Evolutionary conservation across 2,888 invertebrate species (phyloP), one percentile per base, ranked within the genome.

Genomic region (Brachycybe producta): DNA sequence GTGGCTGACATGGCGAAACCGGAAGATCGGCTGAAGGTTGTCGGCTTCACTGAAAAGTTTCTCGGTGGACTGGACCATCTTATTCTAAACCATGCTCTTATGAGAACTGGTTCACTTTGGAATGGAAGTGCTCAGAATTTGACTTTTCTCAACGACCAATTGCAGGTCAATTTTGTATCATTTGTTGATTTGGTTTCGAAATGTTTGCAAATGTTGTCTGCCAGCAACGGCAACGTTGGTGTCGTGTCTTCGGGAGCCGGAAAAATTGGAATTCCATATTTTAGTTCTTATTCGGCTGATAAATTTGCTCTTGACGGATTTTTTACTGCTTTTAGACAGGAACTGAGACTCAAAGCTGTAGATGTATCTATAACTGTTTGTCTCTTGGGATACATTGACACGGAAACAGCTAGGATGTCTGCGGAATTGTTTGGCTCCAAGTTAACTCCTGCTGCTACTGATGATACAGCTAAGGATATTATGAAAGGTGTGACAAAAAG

Each of bases 171-270:
- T 57, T 64, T 63, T 56, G 54, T 57, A 39, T 61, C 65, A 0
- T 66, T 65, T 51, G 61, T 64, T 13, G 58, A 63, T 52, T 57
- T 65, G 21, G 56, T 65, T 2, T 63, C 64, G 2, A 57, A 61
- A 39, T 60, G 63, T 7, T 42, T 64, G 55, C 60, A 62, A 39
- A 55, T 59, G 15, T 57, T 65, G 11, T 55, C 59, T 48, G 48
- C 55, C n/a, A 57, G 54, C 48, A 53, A 55, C 4, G 65, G 65
- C 11, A 51, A 48, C 47, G 58, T 66, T 23, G 59, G 64, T 5
- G 63, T 63, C 3, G 57, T 64, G 30, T 60, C 62, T 1, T 65
- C 65, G 1, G 43, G 62, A 5, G 60, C 64, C 53, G 65, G 65
- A 63, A 54, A 53, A 54, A 44, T 40, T 19, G 19, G 19, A 3